phyloP scores from a whole-genome alignment of 1,140 invertebrate species.

The Rhagoletis pomonella region DNA sequence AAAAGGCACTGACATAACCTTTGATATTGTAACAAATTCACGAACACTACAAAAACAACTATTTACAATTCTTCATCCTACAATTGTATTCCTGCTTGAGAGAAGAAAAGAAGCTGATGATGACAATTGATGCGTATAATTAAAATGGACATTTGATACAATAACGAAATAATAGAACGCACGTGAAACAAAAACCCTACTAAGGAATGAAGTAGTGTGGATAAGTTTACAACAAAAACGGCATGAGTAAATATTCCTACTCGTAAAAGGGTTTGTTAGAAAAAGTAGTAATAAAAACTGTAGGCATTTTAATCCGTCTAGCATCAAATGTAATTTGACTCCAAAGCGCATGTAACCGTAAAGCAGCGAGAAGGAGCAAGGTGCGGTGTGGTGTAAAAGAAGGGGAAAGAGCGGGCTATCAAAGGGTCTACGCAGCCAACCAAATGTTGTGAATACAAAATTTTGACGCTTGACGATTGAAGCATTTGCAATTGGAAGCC shows the following conservation, averaged over 20 bases:
- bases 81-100: neutral
- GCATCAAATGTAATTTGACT: constrained; percentile 36
- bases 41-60: neutral
- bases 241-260: neutral
- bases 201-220: constrained; percentile 11
- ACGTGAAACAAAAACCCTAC: constrained; percentile 44
- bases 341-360: neutral
- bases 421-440: neutral
- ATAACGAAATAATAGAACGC: neutral
- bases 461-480: constrained; percentile 31
- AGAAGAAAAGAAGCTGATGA: neutral
- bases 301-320: constrained; percentile 23
- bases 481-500: neutral
- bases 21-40: neutral
- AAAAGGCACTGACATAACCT: too few species aligned
- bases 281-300: neutral
- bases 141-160: constrained; percentile 52
- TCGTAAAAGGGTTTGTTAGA: neutral
- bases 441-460: neutral
- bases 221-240: constrained; percentile 2
- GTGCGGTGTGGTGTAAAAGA: neutral
- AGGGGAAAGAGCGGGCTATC: neutral
- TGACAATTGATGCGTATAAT: constrained; percentile 47
- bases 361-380: neutral
- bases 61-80: neutral